These are phyloP conservation scores for Trissonchulus sp. DNA, from an alignment of 2,888 invertebrate species.

Conservation along the genomic window DNA sequence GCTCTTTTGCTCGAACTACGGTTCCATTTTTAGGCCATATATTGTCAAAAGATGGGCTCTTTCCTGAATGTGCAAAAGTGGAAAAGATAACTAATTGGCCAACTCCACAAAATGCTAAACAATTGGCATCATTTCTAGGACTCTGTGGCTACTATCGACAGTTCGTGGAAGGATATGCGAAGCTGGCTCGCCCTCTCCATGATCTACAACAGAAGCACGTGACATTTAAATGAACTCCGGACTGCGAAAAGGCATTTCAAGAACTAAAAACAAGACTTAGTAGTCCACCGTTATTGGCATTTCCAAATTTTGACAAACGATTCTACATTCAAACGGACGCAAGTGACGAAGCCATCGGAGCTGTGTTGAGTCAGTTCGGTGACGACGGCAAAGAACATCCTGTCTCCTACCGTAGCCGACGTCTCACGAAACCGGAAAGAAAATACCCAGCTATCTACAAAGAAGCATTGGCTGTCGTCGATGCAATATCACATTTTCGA, in stretches of 20 bases:
- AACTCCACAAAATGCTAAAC: conserved; percentile 32
- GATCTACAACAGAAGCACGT: conserved; percentile 35
- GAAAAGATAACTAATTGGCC: conserved; percentile 33
- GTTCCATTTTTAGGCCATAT: conserved; percentile 34
- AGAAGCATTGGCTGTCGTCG: conserved; percentile 40
- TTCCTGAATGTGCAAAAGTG: conserved; percentile 32
- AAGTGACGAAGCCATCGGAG: conserved; percentile 39
- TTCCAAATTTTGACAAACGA: conserved; percentile 34
- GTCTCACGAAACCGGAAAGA: conserved; percentile 37
- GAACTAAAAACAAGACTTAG: conserved; percentile 30
- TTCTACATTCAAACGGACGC: conserved; percentile 41
- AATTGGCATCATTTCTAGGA: conserved; percentile 37
- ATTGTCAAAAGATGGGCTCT: conserved; percentile 26
- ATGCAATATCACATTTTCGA: conserved; percentile 32
- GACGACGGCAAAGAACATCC: conserved; percentile 33
- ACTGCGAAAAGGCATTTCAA: conserved; percentile 32
- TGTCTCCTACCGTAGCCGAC: conserved; percentile 40
- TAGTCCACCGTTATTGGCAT: conserved; percentile 34
- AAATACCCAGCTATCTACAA: conserved; percentile 39
- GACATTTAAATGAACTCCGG: conserved; percentile 35
- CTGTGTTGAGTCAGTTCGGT: conserved; percentile 38
- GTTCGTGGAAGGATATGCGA: conserved; percentile 33
- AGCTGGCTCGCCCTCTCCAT: conserved; percentile 34
- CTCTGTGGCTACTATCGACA: conserved; percentile 34
- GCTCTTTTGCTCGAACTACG: conserved; percentile 18